These are phyloP conservation scores for Hyposmocoma kahamanoa DNA, from an alignment of 1,140 invertebrate species.

Conservation along the genomic window DNA sequence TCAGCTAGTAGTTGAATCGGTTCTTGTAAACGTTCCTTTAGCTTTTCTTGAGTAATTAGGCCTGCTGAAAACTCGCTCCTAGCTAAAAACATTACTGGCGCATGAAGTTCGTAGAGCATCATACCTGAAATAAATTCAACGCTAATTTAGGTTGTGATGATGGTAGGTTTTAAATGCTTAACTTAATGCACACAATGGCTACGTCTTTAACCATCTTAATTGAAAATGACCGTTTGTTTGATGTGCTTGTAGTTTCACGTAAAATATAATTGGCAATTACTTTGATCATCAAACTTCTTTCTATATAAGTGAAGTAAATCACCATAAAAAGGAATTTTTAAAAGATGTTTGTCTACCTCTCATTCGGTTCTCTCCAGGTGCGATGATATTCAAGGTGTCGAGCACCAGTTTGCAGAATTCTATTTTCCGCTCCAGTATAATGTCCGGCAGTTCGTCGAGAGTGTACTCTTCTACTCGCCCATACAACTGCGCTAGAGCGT, in stretches of 20 bases:
- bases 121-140: constrained; percentile 74
- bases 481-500: constrained; percentile 83
- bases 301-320: too few species aligned
- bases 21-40: constrained; percentile 79
- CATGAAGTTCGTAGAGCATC: constrained; percentile 85
- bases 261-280: too few species aligned
- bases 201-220: too few species aligned
- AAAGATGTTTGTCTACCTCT: too few species aligned
- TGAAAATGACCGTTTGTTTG: too few species aligned
- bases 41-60: constrained; percentile 74
- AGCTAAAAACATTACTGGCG: constrained; percentile 81
- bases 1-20: constrained; percentile 76
- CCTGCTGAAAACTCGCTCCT: constrained; percentile 77
- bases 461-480: constrained; percentile 82
- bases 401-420: constrained; percentile 81
- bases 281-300: too few species aligned
- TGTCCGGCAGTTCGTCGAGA: constrained; percentile 80
- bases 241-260: too few species aligned
- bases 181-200: too few species aligned
- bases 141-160: too few species aligned
- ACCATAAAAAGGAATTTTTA: too few species aligned
- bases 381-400: constrained; percentile 80
- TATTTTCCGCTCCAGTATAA: constrained; percentile 83
- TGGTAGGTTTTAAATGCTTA: too few species aligned
- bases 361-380: constrained; percentile 83